These are phyloP conservation scores for Trypoxylon attenuatum DNA, from an alignment of 2,888 invertebrate genomes.

Conservation along the genomic window DNA sequence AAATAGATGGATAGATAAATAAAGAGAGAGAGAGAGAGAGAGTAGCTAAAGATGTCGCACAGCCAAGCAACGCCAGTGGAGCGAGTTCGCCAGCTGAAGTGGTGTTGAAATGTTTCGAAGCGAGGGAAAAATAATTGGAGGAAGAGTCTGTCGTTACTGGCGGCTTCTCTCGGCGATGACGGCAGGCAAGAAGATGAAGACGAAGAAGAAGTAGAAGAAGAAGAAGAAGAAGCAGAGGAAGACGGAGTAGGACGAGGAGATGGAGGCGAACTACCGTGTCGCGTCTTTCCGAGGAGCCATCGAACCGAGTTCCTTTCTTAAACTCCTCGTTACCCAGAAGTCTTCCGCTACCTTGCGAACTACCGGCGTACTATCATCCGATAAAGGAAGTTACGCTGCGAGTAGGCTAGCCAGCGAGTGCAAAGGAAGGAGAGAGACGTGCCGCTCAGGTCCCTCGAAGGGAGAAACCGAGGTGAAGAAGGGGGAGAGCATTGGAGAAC, in stretches of 20 bases:
- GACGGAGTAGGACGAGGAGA: slow-evolving; percentile 22
- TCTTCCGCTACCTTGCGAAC: slow-evolving; percentile 34
- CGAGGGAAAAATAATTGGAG: slow-evolving; percentile 72
- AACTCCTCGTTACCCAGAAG: slow-evolving; percentile 54
- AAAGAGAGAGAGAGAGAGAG: not conserved
- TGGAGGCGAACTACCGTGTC: slow-evolving; percentile 26
- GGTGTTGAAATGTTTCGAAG: slow-evolving; percentile 68
- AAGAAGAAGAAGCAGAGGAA: too few relatives aligned
- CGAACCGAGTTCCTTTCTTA: slow-evolving; percentile 48
- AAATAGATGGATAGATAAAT: too few relatives aligned
- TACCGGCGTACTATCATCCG: slow-evolving; percentile 31
- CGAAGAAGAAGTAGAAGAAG: slow-evolving; percentile 13
- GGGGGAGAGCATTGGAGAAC: too few relatives aligned
- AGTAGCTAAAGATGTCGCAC: not conserved
- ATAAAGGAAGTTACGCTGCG: slow-evolving; percentile 43
- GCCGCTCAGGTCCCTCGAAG: too few relatives aligned
- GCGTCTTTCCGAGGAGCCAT: slow-evolving; percentile 41
- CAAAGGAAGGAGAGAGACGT: too few relatives aligned
- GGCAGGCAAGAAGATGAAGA: too few relatives aligned
- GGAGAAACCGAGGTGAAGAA: too few relatives aligned
- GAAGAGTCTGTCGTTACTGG: slow-evolving; percentile 66
- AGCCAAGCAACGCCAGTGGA: not conserved
- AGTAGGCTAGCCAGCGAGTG: too few relatives aligned
- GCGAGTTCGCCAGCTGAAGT: slow-evolving; percentile 52
- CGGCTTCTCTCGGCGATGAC: too few relatives aligned